phyloP scores from a whole-genome alignment of 2,888 invertebrate genomes.

The Falcaria lacertinaria region DNA sequence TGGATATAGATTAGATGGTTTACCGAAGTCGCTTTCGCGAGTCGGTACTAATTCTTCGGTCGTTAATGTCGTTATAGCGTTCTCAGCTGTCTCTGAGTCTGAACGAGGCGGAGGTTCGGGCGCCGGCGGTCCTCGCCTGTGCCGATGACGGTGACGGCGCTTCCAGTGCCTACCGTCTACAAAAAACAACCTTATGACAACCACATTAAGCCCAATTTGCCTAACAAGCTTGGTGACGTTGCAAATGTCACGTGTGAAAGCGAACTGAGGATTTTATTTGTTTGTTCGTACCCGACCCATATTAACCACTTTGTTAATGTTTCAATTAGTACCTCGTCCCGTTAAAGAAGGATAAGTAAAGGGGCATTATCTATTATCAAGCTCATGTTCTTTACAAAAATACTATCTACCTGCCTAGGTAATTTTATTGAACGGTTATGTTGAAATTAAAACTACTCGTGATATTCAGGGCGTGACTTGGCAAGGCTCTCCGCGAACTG shows the following conservation, averaged over 20 bases:
- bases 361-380: no score
- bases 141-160: slow-evolving; percentile 5
- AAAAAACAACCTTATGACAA: not conserved
- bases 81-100: not conserved
- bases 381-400: no score
- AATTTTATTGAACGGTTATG: slow-evolving; percentile 20
- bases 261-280: no score
- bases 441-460: slow-evolving; percentile 30
- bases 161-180: slow-evolving; percentile 1
- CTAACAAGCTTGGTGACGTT: no score
- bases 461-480: slow-evolving; percentile 59
- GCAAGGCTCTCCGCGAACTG: slow-evolving; percentile 47
- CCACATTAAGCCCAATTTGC: not conserved
- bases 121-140: slow-evolving; percentile 2
- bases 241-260: no score
- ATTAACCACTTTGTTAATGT: no score
- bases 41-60: not conserved
- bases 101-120: not conserved
- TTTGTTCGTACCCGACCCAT: no score
- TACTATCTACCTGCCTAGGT: no score
- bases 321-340: no score
- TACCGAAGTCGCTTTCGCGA: not conserved
- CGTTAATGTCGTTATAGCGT: not conserved
- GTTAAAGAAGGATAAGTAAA: no score
- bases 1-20: no score